Conservation (phyloP, 2,888 invertebrate genomes). For the Slavum lentiscoides region DNA sequence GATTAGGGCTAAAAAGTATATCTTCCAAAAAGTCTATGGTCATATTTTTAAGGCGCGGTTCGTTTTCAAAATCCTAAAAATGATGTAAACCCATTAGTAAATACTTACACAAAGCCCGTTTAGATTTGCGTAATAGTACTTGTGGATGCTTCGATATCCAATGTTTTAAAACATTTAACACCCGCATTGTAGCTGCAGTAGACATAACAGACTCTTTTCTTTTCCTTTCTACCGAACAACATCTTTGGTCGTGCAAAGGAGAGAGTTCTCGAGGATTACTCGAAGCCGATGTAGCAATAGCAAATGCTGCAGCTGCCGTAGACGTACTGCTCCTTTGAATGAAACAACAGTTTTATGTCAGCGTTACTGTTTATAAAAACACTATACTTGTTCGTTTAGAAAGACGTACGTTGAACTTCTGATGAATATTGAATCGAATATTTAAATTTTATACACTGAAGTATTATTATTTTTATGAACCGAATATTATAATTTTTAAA, state of each 20-base stretch:
- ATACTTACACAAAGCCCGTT: neutral
- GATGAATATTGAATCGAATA: slow-evolving; percentile 25
- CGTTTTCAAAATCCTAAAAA: slow-evolving; percentile 75
- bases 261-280: slow-evolving; percentile 77
- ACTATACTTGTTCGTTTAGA: slow-evolving; percentile 31
- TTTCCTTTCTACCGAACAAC: slow-evolving; percentile 61
- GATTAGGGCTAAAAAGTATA: slow-evolving; percentile 78
- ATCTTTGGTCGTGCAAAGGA: slow-evolving; percentile 54
- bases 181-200: slow-evolving; percentile 92
- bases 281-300: slow-evolving; percentile 86
- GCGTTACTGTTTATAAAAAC: neutral
- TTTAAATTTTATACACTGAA: slow-evolving; percentile 26
- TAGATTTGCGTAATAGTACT: slow-evolving; percentile 58
- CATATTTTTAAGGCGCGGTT: slow-evolving; percentile 72
- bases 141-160: slow-evolving; percentile 91
- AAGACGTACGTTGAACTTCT: slow-evolving; percentile 38
- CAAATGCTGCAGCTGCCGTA: slow-evolving; percentile 86
- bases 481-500: neutral
- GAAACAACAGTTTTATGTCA: slow-evolving; percentile 17
- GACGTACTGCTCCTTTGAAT: slow-evolving; percentile 76
- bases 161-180: slow-evolving; percentile 84
- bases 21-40: slow-evolving; percentile 87
- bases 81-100: slow-evolving; percentile 27
- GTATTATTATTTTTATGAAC: slow-evolving; percentile 7
- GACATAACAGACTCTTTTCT: slow-evolving; percentile 77